Percentiles rank a stretch among this genome's conserved stretches.
Evolutionary conservation across 1,140 invertebrate species (phyloP).

Genomic region (Trichonephila clavata): DNA sequence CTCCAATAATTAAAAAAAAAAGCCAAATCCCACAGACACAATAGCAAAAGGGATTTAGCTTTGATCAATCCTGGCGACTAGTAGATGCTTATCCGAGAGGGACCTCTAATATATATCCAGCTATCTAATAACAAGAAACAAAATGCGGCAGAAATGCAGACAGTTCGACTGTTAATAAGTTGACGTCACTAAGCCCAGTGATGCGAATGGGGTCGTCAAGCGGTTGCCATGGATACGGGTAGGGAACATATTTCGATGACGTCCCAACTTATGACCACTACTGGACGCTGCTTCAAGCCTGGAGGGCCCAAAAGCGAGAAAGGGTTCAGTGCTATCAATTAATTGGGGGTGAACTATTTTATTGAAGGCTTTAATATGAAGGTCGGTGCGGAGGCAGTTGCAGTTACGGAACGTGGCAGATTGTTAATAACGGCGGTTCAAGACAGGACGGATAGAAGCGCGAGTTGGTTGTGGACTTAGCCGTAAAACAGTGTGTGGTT

Average conservation of each 20-base stretch:
- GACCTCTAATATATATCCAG: slow-evolving; percentile 29
- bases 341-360: slow-evolving; percentile 61
- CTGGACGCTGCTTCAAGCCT: slow-evolving; percentile 54
- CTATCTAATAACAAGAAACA: slow-evolving; percentile 56
- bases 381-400: neutral
- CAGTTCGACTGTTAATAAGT: slow-evolving; percentile 76
- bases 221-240: slow-evolving; percentile 68
- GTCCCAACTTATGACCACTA: slow-evolving; percentile 74
- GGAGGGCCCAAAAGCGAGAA: slow-evolving; percentile 33
- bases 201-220: slow-evolving; percentile 72
- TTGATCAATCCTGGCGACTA: no score
- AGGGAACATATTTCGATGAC: slow-evolving; percentile 76
- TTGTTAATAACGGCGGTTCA: slow-evolving; percentile 10
- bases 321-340: slow-evolving; percentile 61
- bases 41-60: neutral
- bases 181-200: slow-evolving; percentile 71
- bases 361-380: slow-evolving; percentile 45
- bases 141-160: slow-evolving; percentile 75
- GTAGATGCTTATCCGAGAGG: neutral
- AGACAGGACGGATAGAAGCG: neutral
- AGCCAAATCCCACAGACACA: neutral
- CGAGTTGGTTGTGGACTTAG: no score
- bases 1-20: neutral
- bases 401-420: slow-evolving; percentile 3
- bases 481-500: no score